These are phyloP conservation scores for Tenthredo distinguenda DNA, from an alignment of 2,888 invertebrate genomes.

Conservation along the genomic window DNA sequence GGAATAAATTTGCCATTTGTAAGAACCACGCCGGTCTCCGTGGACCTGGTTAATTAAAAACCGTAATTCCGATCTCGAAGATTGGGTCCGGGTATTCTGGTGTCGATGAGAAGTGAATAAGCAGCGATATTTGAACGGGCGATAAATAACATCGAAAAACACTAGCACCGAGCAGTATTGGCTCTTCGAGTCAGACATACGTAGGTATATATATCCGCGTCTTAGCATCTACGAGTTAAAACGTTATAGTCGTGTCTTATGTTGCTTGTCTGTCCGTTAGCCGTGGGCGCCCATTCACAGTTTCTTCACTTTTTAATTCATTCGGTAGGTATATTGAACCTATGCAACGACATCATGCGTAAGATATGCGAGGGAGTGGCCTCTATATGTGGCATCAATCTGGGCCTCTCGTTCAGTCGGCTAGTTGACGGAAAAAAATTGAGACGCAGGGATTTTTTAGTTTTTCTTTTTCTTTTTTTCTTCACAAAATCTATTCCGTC, in stretches of 20 bases:
- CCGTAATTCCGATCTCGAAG: neutral
- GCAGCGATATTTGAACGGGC: neutral
- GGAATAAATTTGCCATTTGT: slow-evolving; percentile 16
- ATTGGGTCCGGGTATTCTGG: neutral
- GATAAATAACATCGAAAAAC: slow-evolving; percentile 32
- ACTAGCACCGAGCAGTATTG: neutral
- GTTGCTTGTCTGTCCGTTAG: neutral
- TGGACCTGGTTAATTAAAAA: neutral
- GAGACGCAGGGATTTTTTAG: too few species aligned
- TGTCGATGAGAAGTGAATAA: slow-evolving; percentile 11
- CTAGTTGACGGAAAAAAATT: neutral
- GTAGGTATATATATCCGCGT: neutral
- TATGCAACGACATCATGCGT: slow-evolving; percentile 70
- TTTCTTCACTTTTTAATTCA: slow-evolving; percentile 44
- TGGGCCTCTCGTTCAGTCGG: neutral
- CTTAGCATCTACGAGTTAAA: neutral
- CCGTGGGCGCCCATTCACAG: slow-evolving; percentile 49
- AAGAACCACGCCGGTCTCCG: neutral
- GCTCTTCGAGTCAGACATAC: neutral
- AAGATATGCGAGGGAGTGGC: slow-evolving; percentile 76
- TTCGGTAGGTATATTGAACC: slow-evolving; percentile 53
- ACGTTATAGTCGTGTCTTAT: neutral
- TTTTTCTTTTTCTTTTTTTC: too few species aligned
- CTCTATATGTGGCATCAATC: neutral
- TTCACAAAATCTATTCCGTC: too few species aligned